These are phyloP conservation scores for Syrmaticus mikado DNA, from an alignment of 2,113 vertebrate species.

Conservation along the genomic window DNA sequence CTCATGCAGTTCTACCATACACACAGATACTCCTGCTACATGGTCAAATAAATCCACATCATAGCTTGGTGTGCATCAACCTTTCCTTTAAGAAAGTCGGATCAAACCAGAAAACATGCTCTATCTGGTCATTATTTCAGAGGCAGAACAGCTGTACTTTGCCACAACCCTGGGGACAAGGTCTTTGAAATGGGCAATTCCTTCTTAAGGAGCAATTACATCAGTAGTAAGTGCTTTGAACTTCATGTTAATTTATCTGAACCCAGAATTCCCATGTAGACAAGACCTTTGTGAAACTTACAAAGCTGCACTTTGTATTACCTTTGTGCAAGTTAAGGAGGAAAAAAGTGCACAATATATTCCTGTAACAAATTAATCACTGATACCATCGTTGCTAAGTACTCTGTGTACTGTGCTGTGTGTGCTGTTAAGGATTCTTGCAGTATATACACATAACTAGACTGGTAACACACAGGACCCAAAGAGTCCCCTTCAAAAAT, in stretches of 20 bases:
- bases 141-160: not conserved
- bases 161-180: rapidly evolving
- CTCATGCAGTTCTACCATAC: not conserved
- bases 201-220: not conserved
- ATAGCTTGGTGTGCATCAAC: not conserved
- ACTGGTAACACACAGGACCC: constrained; percentile 4
- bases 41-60: constrained; percentile 1
- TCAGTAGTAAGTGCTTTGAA: not conserved
- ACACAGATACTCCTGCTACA: not conserved
- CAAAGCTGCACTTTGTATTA: not conserved
- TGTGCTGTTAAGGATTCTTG: not conserved
- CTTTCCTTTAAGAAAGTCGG: not conserved
- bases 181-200: not conserved
- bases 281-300: not conserved
- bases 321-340: constrained; percentile 19
- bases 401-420: not conserved
- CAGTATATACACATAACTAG: not conserved
- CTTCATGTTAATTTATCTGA: not conserved
- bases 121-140: not conserved
- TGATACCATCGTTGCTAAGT: not conserved
- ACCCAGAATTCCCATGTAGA: not conserved
- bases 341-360: constrained; percentile 38
- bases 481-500: constrained; percentile 36
- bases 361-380: constrained; percentile 29
- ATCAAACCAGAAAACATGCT: not conserved